Evolutionary conservation across 1,140 invertebrate species (phyloP).

Genomic region (Drosophila persimilis): DNA sequence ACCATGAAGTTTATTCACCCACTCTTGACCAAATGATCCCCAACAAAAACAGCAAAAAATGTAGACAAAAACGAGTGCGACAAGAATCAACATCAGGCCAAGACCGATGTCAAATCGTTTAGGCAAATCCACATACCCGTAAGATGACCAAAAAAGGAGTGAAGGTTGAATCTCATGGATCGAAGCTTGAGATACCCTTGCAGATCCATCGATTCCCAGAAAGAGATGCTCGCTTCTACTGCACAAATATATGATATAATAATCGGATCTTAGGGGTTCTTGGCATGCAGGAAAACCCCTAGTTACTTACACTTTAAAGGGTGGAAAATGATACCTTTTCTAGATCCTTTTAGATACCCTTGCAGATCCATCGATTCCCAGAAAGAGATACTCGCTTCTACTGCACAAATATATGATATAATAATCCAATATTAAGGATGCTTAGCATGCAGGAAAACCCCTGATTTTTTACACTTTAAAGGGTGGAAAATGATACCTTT

Average conservation of each 20-base stretch:
- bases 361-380: constrained; percentile 3
- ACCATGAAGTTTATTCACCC: constrained; percentile 75
- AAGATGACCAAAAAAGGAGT: constrained; percentile 36
- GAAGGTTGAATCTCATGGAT: no score
- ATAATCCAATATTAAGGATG: no score
- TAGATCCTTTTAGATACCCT: background rate
- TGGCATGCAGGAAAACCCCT: no score
- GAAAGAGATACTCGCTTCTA: background rate
- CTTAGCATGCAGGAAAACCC: no score
- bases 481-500: no score
- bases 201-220: constrained; percentile 7
- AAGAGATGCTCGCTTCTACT: background rate
- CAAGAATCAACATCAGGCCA: constrained; percentile 43
- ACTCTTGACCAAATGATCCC: constrained; percentile 47
- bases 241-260: no score
- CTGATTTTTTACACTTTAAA: no score
- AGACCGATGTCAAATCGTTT: constrained; percentile 33
- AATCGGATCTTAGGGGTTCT: no score
- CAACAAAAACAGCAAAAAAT: constrained; percentile 32
- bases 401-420: no score
- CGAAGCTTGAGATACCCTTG: background rate
- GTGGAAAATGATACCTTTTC: no score
- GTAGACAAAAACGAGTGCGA: constrained; percentile 40
- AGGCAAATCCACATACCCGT: constrained; percentile 29
- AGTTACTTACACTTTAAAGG: no score